Evolutionary conservation across 2,797 vertebrate genomes (phyloP), one percentile per base, ranked within the genome.

Genomic region (Adelosebastes latens): DNA sequence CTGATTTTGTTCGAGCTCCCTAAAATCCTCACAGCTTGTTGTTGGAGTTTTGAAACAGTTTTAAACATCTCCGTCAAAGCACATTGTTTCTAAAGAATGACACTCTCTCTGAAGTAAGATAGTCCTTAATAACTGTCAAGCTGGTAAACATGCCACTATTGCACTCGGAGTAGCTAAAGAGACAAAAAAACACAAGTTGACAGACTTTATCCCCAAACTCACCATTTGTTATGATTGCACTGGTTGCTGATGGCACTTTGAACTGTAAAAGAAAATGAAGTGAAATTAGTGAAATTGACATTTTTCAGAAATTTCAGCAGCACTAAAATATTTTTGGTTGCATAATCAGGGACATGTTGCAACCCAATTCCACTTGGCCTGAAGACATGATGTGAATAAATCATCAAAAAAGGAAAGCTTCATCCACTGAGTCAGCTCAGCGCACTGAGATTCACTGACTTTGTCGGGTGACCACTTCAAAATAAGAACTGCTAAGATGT

Each of bases 221-320:
- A 99, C 98, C 98, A 71, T 99, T 99, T 82, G 98, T 99, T 92
- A 99, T 99, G 88, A 99, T 99, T 9, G 98, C 98, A 90, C 97
- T 99, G 86, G 98, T 99, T 82, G 98, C 98, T 89, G 98, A 95
- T 81, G 98, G 97, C 85, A 99, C 98, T 96, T 98, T 99, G 94
- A 99, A 99, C 98, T 99, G 93, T 81, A 42, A 71, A 82, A 66
- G 72, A 20, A 90, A 92, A 81, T 75, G 49, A 69, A 84, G 75
- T 84, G 62, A 74, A 52, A 62, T 73, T 72, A 56, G 42, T 22
- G 58, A 55, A 66, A 74, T 64, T 65, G 27, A 78, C n/a, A 59
- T 77, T 71, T 77, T 71, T 75, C 9, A 24, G 34, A 76, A 59
- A 69, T 36, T 53, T 61, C 5, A 63, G 31, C 31, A 55, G 42